Evolutionary conservation across 2,888 invertebrate species (phyloP).

Genomic region (Tricholauxania praeusta): DNA sequence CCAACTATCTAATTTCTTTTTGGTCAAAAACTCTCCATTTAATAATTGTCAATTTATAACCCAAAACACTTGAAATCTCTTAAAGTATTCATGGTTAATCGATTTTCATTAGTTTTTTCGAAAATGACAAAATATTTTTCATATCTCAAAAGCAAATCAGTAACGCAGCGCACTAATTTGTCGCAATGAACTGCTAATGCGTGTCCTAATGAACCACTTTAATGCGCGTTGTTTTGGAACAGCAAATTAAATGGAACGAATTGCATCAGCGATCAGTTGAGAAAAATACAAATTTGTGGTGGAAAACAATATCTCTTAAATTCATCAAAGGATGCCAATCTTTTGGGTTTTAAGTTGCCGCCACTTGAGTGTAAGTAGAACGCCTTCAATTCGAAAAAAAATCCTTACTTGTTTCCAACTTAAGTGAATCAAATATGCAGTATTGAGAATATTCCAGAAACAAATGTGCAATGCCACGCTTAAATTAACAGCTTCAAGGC

Average conservation of each 20-base stretch:
- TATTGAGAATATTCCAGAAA: background rate
- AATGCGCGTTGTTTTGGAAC: conserved; percentile 15
- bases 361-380: conserved; percentile 29
- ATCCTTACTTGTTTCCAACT: background rate
- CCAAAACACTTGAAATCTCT: conserved; percentile 12
- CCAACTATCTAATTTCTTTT: no score
- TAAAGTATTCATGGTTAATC: conserved; percentile 8
- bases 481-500: conserved; percentile 20
- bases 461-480: conserved; percentile 21
- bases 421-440: conserved; percentile 1
- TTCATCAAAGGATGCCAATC: conserved; percentile 25
- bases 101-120: conserved; percentile 18
- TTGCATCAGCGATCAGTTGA: conserved; percentile 3
- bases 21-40: no score
- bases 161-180: conserved; percentile 16
- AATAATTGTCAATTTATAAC: no score
- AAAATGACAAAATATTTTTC: conserved; percentile 30
- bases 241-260: conserved; percentile 29
- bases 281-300: background rate
- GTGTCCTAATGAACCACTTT: conserved; percentile 30
- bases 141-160: background rate
- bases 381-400: conserved; percentile 1
- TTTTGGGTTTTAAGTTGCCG: conserved; percentile 21
- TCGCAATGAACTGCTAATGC: conserved; percentile 31
- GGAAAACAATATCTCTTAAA: background rate